Conservation (phyloP, 2,797 vertebrate species). For the Tenualosa thibaudeaui region DNA sequence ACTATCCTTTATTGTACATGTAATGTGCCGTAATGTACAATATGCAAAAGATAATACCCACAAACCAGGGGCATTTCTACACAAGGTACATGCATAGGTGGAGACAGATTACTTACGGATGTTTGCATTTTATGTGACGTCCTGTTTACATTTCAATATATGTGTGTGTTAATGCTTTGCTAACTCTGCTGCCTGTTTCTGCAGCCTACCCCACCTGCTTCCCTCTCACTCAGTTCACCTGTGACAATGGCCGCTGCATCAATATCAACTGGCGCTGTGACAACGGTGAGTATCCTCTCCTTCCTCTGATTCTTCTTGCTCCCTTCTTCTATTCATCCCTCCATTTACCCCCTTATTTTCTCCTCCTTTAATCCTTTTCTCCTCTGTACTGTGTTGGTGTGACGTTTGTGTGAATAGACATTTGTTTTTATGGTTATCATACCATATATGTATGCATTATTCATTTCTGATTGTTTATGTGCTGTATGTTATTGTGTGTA, state of each 20-base stretch:
- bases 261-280: constrained; percentile 98
- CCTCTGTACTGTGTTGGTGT: background rate
- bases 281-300: constrained; percentile 78
- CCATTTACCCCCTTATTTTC: background rate
- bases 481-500: constrained; percentile 10
- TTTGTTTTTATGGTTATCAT: background rate
- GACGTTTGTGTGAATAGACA: constrained; percentile 36
- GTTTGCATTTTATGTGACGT: background rate
- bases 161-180: background rate
- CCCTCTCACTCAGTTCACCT: constrained; percentile 95
- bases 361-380: background rate
- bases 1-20: background rate
- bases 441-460: background rate
- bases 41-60: no score
- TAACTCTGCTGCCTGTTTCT: constrained; percentile 4
- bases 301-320: background rate
- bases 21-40: background rate
- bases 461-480: background rate
- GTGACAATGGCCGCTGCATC: constrained; percentile 94
- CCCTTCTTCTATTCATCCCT: background rate
- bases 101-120: background rate
- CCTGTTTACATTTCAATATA: background rate
- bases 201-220: constrained; percentile 96
- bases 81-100: background rate
- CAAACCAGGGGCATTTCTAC: background rate